Evolutionary conservation across 2,797 vertebrate genomes (phyloP).

Genomic region (Ibycter americanus): DNA sequence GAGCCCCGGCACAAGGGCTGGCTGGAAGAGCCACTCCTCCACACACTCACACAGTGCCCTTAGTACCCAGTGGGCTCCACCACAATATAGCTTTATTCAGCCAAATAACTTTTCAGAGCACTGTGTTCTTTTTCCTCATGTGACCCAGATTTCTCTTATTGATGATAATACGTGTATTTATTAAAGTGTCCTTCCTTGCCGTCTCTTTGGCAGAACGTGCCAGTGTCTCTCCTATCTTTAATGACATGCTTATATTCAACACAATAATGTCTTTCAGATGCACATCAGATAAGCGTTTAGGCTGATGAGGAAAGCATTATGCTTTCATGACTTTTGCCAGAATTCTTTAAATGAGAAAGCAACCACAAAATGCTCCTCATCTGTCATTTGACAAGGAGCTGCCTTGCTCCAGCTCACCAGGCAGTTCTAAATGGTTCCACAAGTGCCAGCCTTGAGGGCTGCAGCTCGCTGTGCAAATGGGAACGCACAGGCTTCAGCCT

Average conservation of each 20-base stretch:
- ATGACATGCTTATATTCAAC: neutral
- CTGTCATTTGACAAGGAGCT: neutral
- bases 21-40: neutral
- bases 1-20: neutral
- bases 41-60: neutral
- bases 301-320: conserved; percentile 8
- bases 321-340: neutral
- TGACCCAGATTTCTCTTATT: conserved; percentile 45
- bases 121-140: conserved; percentile 1
- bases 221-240: conserved; percentile 17
- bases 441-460: neutral
- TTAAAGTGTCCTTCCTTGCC: conserved; percentile 17
- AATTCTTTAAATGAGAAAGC: conserved; percentile 1
- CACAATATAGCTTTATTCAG: neutral
- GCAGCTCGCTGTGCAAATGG: neutral
- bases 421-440: no score
- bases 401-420: neutral
- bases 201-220: neutral
- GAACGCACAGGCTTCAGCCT: neutral
- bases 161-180: conserved; percentile 31
- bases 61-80: neutral
- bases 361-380: neutral
- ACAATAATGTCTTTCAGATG: conserved; percentile 43
- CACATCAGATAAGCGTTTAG: conserved; percentile 15
- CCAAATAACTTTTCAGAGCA: conserved; percentile 1